Evolutionary conservation across 2,888 invertebrate genomes (phyloP), one percentile per base, ranked within the genome.

Genomic region (Cerceris rybyensis): DNA sequence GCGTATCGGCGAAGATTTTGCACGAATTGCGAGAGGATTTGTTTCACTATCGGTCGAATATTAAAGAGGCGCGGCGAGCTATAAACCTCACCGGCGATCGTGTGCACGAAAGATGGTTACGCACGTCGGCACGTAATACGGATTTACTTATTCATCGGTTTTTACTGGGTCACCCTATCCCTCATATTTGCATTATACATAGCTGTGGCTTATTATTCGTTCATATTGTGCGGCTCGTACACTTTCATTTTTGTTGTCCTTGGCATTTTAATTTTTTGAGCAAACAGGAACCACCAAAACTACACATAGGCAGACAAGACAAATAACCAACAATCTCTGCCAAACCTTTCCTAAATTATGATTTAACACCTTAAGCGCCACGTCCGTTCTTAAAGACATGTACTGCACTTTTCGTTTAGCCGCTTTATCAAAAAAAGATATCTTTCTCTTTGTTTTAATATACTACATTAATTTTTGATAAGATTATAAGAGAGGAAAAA

Each of bases 111-210:
- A 80, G 66, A 9, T 63, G 39, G n/a, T 16, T 58, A 54, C n/a
- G 54, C 63, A 41, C 55, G 67, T 75, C 70, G n/a, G 46, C 52
- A 75, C 55, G 64, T 78, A 75, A 82, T 60, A 43, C 54, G 14
- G 39, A 63, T 76, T 82, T 60, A 82, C 60, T 82, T 81, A 82
- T 81, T 79, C 81, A 79, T 71, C 17, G 65, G 13, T 16, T 69
- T 52, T 70, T 71, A 76, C 69, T 67, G 65, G 49, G 64, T 74
- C 66, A 61, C 66, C 75, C 71, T 49, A 43, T 42, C 61, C 11
- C 42, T 11, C 49, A 7, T 50, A 5, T 69, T 28, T 55, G 7
- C 57, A 65, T 73, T 68, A 59, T 65, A 65, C 64, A 65, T 13
- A 50, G 39, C 11, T 4, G 14, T 4, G 28, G 28, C 54, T 57